These are phyloP conservation scores for Poecilia gillii DNA, from an alignment of 2,797 vertebrate species.

Conservation along the genomic window DNA sequence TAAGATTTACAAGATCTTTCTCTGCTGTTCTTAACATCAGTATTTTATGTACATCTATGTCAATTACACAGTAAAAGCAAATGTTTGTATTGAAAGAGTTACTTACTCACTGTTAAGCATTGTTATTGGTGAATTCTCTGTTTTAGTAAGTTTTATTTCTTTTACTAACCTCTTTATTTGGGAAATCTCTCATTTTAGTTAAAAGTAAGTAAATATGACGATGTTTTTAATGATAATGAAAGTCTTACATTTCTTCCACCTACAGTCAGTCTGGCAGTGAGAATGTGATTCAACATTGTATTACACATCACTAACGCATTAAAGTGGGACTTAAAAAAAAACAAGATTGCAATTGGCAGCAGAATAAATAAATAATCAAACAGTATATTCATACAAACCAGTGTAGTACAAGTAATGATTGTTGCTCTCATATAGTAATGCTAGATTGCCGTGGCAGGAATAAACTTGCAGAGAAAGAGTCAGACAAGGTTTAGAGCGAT, in stretches of 20 bases:
- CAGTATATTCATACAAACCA: conserved; percentile 55
- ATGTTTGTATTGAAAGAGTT: not conserved
- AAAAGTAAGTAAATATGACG: not conserved
- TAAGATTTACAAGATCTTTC: not conserved
- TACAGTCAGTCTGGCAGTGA: conserved; percentile 37
- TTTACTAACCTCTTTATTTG: conserved; percentile 1
- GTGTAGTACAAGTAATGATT: conserved; percentile 45
- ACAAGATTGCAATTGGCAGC: conserved; percentile 46
- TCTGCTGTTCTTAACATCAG: not conserved
- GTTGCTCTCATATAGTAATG: conserved; percentile 38
- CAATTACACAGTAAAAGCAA: not conserved
- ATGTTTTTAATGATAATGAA: not conserved
- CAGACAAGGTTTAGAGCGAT: conserved; percentile 27
- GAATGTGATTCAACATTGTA: conserved; percentile 29
- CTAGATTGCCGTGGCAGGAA: conserved; percentile 60
- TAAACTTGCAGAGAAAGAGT: conserved; percentile 61
- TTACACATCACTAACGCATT: conserved; percentile 11
- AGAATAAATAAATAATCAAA: conserved; percentile 65
- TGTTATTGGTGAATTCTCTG: conserved; percentile 10
- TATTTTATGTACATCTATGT: not conserved
- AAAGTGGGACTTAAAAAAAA: conserved; percentile 11
- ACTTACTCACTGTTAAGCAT: conserved; percentile 7
- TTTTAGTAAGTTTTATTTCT: not conserved
- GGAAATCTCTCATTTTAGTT: not conserved
- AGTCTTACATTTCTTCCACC: not conserved